phyloP scores from a whole-genome alignment of 2,888 invertebrate species.

The Colletes collaris region DNA sequence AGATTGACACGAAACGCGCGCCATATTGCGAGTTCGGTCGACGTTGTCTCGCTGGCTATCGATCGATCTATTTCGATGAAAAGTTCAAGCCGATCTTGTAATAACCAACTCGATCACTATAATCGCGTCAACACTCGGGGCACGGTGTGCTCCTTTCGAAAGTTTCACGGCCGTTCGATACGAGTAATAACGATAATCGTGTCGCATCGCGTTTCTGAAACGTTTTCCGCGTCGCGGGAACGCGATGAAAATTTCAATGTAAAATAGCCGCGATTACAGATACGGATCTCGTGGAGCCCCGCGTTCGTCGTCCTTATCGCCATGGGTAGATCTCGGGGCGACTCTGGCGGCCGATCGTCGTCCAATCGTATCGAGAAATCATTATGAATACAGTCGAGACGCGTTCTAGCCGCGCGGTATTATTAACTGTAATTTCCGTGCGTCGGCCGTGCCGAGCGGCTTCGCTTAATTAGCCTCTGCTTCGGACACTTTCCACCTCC shows the following conservation, averaged over 20 bases:
- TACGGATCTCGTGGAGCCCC: constrained; percentile 27
- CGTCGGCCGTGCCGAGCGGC: constrained; percentile 34
- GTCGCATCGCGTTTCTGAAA: constrained; percentile 10
- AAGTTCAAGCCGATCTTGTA: constrained; percentile 6
- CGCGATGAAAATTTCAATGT: constrained; percentile 46
- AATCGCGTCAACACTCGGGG: constrained; percentile 31
- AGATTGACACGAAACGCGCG: constrained; percentile 27
- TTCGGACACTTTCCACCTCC: constrained; percentile 58
- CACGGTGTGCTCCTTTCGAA: constrained; percentile 15
- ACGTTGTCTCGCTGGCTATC: neutral
- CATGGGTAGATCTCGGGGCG: constrained; percentile 20
- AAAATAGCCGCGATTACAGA: constrained; percentile 32
- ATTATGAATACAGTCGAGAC: constrained; percentile 60
- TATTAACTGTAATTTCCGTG: constrained; percentile 69
- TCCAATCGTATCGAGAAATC: constrained; percentile 58
- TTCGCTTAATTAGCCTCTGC: constrained; percentile 68
- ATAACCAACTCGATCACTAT: constrained; percentile 16
- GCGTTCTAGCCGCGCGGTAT: constrained; percentile 51
- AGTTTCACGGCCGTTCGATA: constrained; percentile 1
- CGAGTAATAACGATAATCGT: constrained; percentile 40
- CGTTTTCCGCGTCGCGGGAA: neutral
- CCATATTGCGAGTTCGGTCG: neutral
- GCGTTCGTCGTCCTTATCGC: constrained; percentile 33
- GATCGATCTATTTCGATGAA: neutral
- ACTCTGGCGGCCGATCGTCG: constrained; percentile 6